These are phyloP conservation scores for Hemithea aestivaria DNA, from an alignment of 2,888 invertebrate species.

Conservation along the genomic window DNA sequence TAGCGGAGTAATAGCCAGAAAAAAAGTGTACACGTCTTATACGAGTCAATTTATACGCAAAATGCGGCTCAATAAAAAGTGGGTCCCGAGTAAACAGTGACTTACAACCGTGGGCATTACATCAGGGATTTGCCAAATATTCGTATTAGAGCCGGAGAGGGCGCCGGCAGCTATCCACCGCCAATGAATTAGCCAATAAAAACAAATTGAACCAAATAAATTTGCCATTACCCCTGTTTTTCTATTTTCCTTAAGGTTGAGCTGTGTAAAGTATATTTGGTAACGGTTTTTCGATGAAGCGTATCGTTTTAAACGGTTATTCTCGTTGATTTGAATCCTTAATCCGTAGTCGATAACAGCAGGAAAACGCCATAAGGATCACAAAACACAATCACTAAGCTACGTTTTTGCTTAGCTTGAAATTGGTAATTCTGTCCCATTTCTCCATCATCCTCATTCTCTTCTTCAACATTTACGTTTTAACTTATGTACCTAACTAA, in stretches of 20 bases:
- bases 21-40: slow-evolving; percentile 43
- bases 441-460: too few species aligned
- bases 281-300: slow-evolving; percentile 12
- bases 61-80: slow-evolving; percentile 57
- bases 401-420: too few species aligned
- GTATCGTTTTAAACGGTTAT: slow-evolving; percentile 11
- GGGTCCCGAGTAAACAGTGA: slow-evolving; percentile 39
- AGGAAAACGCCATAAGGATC: too few species aligned
- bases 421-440: too few species aligned
- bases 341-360: too few species aligned
- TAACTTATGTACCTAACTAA: too few species aligned
- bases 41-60: slow-evolving; percentile 62
- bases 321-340: not conserved
- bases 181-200: slow-evolving; percentile 76
- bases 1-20: too few species aligned
- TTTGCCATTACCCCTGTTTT: slow-evolving; percentile 64
- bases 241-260: slow-evolving; percentile 46
- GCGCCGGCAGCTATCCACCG: slow-evolving; percentile 47
- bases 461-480: too few species aligned
- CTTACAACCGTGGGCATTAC: slow-evolving; percentile 39
- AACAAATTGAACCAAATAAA: slow-evolving; percentile 75
- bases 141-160: slow-evolving; percentile 36
- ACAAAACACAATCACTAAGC: too few species aligned
- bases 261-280: slow-evolving; percentile 32
- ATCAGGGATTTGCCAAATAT: slow-evolving; percentile 60